Conservation (phyloP, 64 coral and sea anemone genomes). For the Anthopleura sola region DNA sequence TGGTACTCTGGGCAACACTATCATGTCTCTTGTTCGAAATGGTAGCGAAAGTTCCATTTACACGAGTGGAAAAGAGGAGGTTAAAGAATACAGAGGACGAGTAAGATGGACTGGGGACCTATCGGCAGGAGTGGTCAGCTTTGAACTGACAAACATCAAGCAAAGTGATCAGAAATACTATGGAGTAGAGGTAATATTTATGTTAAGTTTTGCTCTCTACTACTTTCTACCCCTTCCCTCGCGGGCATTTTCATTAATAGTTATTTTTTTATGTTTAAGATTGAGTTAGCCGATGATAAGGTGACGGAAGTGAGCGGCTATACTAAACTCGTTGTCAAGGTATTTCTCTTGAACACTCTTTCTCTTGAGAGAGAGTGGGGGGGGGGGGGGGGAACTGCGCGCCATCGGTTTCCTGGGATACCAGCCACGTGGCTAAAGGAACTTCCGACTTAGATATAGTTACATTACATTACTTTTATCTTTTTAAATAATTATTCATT, state of each 20-base stretch:
- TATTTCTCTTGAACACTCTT: background rate
- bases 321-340: background rate
- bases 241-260: too few relatives aligned
- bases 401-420: too few relatives aligned
- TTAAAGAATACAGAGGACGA: background rate
- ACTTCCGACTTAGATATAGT: too few relatives aligned
- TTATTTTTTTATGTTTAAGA: too few relatives aligned
- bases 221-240: too few relatives aligned
- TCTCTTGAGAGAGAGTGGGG: too few relatives aligned
- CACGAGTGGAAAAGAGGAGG: background rate
- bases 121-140: background rate
- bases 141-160: constrained; percentile 2
- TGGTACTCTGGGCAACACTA: background rate
- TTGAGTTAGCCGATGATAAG: background rate
- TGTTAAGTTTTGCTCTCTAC: too few relatives aligned
- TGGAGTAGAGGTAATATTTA: background rate
- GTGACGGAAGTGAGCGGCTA: background rate
- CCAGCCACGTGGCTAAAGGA: too few relatives aligned
- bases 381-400: too few relatives aligned
- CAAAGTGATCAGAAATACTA: background rate
- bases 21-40: background rate
- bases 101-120: background rate
- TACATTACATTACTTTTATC: too few relatives aligned
- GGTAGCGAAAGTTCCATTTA: background rate
- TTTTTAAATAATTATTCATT: too few relatives aligned